Base-by-base conservation (phyloP, 1,140 invertebrate species). In the Orius insidiosus region DNA sequence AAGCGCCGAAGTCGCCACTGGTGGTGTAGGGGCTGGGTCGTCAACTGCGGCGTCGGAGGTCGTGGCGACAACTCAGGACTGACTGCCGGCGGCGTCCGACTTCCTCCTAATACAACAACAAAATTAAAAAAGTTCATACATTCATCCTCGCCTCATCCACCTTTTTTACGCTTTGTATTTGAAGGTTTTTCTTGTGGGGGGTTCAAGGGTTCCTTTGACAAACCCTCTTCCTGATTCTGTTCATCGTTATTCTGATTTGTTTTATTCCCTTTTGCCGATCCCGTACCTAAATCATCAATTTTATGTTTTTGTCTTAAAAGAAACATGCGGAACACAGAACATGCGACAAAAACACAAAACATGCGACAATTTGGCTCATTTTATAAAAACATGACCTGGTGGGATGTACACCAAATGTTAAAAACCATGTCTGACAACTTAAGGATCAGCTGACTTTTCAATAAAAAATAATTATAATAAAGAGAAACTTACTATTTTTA, bases 401-500 rank as follows among this genome's bases (percentile, higher is more conserved):
- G n/a, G n/a, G n/a, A n/a, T n/a, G n/a, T n/a, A n/a, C n/a, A n/a
- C n/a, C n/a, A n/a, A n/a, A n/a, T n/a, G n/a, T n/a, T n/a, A n/a
- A n/a, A n/a, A n/a, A n/a, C n/a, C n/a, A 13, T 19, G 1, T 24
- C 24, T 24, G 3, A 24, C 7, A 24, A 24, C 24, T 24, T 24
- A 24, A 24, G 7, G 5, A 11, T 40, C 11, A 36, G 13, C 6
- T 24, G 24, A 24, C n/a, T n/a, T n/a, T n/a, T n/a, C n/a, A n/a
- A n/a, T n/a, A n/a, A n/a, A n/a, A n/a, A n/a, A n/a, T n/a, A n/a
- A n/a, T n/a, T n/a, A n/a, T n/a, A n/a, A n/a, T n/a, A n/a, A n/a
- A n/a, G n/a, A 24, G 7, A 24, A 24, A 42, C 45, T 50, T 35
- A 46, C 52, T 53, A 10, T 49, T 45, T 43, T 53, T 53, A 10